Evolutionary conservation across 2,113 vertebrate genomes (phyloP).

Genomic region (Crotalus horridus): DNA sequence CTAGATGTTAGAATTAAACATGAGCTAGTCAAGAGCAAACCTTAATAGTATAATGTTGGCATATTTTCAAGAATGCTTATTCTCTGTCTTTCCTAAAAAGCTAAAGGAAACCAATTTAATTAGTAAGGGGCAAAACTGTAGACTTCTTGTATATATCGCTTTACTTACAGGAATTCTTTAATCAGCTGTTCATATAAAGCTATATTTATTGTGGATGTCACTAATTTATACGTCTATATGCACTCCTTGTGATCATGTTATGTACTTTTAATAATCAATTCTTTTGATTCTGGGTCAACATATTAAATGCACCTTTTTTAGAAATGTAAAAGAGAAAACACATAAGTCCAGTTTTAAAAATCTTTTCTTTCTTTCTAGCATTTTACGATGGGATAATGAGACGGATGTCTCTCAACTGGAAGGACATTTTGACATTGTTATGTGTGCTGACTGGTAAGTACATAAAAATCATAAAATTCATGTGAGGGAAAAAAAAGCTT

Average conservation of each 20-base stretch:
- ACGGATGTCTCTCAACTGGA: slow-evolving; percentile 90
- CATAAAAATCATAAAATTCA: slow-evolving; percentile 79
- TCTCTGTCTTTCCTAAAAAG: slow-evolving; percentile 30
- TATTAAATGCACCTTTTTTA: slow-evolving; percentile 62
- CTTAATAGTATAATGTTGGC: slow-evolving; percentile 37
- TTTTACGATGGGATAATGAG: slow-evolving; percentile 98
- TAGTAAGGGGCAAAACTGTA: slow-evolving; percentile 33
- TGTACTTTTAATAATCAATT: slow-evolving; percentile 43
- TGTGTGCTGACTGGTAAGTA: slow-evolving; percentile 99
- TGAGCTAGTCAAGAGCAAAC: slow-evolving; percentile 37
- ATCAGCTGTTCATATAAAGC: slow-evolving; percentile 33
- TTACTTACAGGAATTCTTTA: slow-evolving; percentile 33
- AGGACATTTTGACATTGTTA: slow-evolving; percentile 96
- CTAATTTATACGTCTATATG: slow-evolving; percentile 37
- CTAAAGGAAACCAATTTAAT: slow-evolving; percentile 26
- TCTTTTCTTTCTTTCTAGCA: slow-evolving; percentile 75
- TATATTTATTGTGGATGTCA: slow-evolving; percentile 48
- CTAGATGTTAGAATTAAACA: slow-evolving; percentile 34
- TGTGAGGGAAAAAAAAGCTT: slow-evolving; percentile 70
- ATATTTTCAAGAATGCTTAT: slow-evolving; percentile 51
- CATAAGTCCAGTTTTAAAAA: slow-evolving; percentile 64
- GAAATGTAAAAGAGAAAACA: slow-evolving; percentile 60
- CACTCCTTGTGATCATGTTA: slow-evolving; percentile 58
- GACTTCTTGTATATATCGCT: slow-evolving; percentile 25
- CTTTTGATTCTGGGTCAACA: slow-evolving; percentile 51